These are phyloP conservation scores for Ivindomyrus marchei DNA, from an alignment of 2,113 vertebrate species.

Conservation along the genomic window DNA sequence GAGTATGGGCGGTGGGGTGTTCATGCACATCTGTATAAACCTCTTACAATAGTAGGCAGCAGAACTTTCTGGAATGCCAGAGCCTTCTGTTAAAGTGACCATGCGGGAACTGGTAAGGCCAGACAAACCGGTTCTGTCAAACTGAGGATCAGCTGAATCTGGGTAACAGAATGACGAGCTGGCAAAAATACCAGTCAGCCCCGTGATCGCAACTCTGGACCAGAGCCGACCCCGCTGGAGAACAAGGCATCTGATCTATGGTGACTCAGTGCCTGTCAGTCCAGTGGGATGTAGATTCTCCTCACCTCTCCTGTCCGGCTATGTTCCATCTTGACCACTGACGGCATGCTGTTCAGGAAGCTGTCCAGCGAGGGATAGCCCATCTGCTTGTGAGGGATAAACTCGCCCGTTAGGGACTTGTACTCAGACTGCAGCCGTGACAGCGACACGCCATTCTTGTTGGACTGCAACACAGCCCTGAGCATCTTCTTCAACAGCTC, in stretches of 20 bases:
- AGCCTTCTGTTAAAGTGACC: background rate
- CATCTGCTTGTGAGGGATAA: slow-evolving; percentile 71
- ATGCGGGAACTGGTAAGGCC: background rate
- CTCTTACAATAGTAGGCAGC: background rate
- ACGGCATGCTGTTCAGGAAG: slow-evolving; percentile 73
- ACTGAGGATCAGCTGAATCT: background rate
- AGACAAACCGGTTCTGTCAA: background rate
- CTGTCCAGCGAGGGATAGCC: slow-evolving; percentile 68
- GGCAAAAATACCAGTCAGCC: slow-evolving; percentile 32
- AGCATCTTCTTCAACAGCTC: slow-evolving; percentile 74
- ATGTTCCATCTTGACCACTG: slow-evolving; percentile 69
- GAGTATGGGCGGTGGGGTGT: background rate
- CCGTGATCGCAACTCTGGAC: slow-evolving; percentile 17
- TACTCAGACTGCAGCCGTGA: slow-evolving; percentile 70
- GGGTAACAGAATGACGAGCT: background rate
- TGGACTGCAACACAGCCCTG: slow-evolving; percentile 77
- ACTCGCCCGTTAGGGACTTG: slow-evolving; percentile 73
- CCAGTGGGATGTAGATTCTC: background rate
- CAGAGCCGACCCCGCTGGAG: background rate
- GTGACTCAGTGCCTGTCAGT: background rate
- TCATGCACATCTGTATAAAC: background rate
- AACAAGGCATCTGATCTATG: background rate
- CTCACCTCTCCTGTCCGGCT: slow-evolving; percentile 78
- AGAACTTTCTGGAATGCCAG: background rate
- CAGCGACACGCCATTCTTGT: slow-evolving; percentile 70